Evolutionary conservation across 2,113 vertebrate species (phyloP), one percentile per base, ranked within the genome.

Genomic region (Etia nguti): DNA sequence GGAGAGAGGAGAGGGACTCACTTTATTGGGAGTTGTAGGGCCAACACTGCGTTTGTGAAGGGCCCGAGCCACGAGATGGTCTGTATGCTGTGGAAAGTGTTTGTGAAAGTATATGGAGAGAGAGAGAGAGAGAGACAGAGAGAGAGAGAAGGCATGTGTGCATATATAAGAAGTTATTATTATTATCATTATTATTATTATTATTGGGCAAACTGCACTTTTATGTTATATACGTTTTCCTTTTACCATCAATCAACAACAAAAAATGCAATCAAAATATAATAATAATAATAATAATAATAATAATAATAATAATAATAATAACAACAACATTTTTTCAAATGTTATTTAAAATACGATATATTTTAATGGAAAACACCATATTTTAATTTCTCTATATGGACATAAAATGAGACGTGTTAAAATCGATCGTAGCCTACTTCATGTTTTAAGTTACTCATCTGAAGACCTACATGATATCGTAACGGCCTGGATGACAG

Each of bases 401-500:
- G 16, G 46, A 52, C 46, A 77, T 50, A 77, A 77, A 16, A 50
- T 77, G 43, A 77, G 26, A n/a, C 16, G 11, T 31, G 46, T 52
- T 31, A 34, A 31, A 31, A 34, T 31, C 24, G 26, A 13, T n/a
- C 29, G 73, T 31, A 11, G 6, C 77, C 20, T 77, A 52, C 54
- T 22, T 55, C 48, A 9, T 83, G 57, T 24, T 38, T 83, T 22
- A 22, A 65, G 77, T 13, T n/a, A 3, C 4, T 57, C 4, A 54
- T 73, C n/a, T 73, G 59, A 31, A 26, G 26, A 38, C 41, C n/a
- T 52, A 13, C 34, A 22, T 86, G 15, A 82, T 82, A 96, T 95
- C 96, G 96, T 96, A 86, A 60, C 56, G 88, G 80, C 6, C 79
- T 46, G 70, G 88, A 79, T 68, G 62, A 83, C 79, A 86, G 84